These are phyloP conservation scores for Eclectus roratus DNA, from an alignment of 2,113 vertebrate genomes.

Conservation along the genomic window DNA sequence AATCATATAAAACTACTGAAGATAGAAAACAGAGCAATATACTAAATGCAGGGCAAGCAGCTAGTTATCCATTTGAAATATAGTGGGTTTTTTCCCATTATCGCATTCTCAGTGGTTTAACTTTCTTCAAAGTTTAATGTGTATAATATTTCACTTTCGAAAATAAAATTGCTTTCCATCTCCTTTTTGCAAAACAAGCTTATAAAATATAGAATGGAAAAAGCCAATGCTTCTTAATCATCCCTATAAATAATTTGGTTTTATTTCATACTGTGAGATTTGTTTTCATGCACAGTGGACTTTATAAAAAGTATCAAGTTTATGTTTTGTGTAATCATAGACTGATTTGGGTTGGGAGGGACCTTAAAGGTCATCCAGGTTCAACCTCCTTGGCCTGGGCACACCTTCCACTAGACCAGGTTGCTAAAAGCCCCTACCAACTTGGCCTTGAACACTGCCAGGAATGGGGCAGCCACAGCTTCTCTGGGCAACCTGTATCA, in stretches of 20 bases:
- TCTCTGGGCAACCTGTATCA: background rate
- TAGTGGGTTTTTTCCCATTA: background rate
- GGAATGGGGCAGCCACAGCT: background rate
- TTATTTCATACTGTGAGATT: background rate
- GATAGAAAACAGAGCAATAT: background rate
- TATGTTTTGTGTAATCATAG: background rate
- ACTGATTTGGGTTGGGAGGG: background rate
- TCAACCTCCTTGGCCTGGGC: background rate
- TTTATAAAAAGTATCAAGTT: background rate
- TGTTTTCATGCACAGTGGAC: background rate
- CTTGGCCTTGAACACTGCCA: background rate
- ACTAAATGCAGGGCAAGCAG: background rate
- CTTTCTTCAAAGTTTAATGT: background rate
- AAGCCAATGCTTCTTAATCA: background rate
- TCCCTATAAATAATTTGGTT: background rate
- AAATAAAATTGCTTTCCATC: constrained; percentile 7
- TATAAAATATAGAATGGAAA: background rate
- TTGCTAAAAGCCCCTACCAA: background rate
- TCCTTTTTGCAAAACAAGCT: background rate
- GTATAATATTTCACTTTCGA: background rate
- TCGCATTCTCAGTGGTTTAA: background rate
- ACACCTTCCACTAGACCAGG: background rate
- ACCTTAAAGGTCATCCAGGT: background rate
- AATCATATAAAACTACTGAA: background rate
- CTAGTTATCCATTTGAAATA: background rate